Conservation (phyloP, 2,888 invertebrate species). For the Drepana falcataria region DNA sequence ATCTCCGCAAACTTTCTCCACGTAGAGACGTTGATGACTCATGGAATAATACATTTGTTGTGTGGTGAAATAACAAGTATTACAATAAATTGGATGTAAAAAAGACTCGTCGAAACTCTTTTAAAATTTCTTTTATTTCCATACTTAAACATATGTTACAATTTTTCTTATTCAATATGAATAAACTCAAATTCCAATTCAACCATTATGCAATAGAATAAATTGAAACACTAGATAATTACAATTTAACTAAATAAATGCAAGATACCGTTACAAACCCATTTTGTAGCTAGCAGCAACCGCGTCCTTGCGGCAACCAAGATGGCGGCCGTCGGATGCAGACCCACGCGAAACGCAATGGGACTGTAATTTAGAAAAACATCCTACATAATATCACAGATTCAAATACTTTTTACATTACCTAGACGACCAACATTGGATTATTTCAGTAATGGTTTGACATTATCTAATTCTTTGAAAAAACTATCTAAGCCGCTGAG, state of each 20-base stretch:
- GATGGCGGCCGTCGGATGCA: conserved; percentile 75
- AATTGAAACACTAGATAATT: conserved; percentile 61
- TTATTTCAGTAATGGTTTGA: conserved; percentile 68
- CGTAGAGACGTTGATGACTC: conserved; percentile 60
- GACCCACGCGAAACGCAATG: conserved; percentile 79
- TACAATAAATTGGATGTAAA: conserved; percentile 48
- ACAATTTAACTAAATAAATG: conserved; percentile 56
- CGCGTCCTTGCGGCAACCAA: conserved; percentile 78
- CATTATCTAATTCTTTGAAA: conserved; percentile 81
- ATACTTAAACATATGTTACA: conserved; percentile 78
- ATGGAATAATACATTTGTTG: conserved; percentile 75
- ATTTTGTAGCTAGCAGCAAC: conserved; percentile 80
- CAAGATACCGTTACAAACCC: conserved; percentile 79
- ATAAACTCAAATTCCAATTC: conserved; percentile 70
- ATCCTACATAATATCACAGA: conserved; percentile 77
- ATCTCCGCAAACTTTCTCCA: conserved; percentile 50
- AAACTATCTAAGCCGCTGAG: conserved; percentile 82
- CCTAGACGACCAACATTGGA: conserved; percentile 34
- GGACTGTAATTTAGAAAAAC: conserved; percentile 79
- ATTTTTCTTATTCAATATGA: conserved; percentile 74
- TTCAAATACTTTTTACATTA: conserved; percentile 59
- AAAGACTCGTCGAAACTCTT: conserved; percentile 31
- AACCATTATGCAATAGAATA: conserved; percentile 51
- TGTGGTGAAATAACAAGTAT: conserved; percentile 63
- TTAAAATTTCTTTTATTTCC: conserved; percentile 60